phyloP scores from a whole-genome alignment of 2,888 invertebrate genomes.

The Pristionchus exspectatus region DNA sequence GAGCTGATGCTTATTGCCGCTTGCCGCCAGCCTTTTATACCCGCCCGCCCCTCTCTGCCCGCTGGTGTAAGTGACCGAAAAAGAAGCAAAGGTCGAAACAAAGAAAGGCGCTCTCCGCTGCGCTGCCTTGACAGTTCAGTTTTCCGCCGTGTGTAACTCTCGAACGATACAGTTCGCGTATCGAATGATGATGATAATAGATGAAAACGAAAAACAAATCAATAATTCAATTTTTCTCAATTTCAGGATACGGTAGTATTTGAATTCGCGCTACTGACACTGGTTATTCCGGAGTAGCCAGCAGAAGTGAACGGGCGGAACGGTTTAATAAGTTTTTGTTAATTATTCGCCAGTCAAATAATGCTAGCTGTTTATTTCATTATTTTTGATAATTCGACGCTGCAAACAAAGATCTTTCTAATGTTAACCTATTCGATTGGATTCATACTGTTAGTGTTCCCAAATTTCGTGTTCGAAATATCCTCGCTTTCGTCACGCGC shows the following conservation, averaged over 20 bases:
- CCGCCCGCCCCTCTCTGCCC: constrained; percentile 27
- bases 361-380: not conserved
- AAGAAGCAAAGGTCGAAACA: constrained; percentile 49
- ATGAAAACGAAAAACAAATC: not conserved
- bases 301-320: not conserved
- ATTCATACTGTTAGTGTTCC: not conserved
- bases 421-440: not conserved
- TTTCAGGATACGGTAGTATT: not conserved
- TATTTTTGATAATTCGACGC: not conserved
- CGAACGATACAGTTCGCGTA: not conserved
- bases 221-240: not conserved
- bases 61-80: constrained; percentile 51
- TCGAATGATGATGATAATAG: constrained; percentile 23
- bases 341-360: not conserved
- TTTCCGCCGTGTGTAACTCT: constrained; percentile 30
- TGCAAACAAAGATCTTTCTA: not conserved
- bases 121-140: constrained; percentile 45
- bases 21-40: not conserved
- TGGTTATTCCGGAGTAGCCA: not conserved
- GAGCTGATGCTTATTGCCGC: not conserved
- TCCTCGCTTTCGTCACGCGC: constrained; percentile 5
- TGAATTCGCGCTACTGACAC: not conserved
- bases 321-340: not conserved
- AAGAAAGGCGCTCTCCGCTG: constrained; percentile 15
- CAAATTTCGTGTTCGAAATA: not conserved